phyloP scores from a whole-genome alignment of 2,113 vertebrate genomes.

The Ovibos moschatus region DNA sequence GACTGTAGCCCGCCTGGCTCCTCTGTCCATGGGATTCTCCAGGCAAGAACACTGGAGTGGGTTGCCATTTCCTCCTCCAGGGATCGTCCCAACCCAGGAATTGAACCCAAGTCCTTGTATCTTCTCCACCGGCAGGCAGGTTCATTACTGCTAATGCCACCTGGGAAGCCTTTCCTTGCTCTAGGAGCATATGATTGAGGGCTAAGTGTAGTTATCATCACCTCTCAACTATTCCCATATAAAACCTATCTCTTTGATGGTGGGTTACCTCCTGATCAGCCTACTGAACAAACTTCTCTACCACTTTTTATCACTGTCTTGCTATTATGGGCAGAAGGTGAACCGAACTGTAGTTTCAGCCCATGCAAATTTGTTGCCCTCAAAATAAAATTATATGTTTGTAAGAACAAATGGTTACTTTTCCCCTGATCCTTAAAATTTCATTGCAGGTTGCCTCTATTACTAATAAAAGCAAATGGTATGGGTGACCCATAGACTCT shows the following conservation, averaged over 20 bases:
- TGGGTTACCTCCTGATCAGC: not conserved
- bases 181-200: not conserved
- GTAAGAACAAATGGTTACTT: not conserved
- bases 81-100: not conserved
- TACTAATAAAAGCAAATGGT: not conserved
- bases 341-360: not conserved
- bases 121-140: not conserved
- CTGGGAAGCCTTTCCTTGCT: not conserved
- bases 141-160: not conserved
- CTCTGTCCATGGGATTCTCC: not conserved
- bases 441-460: not conserved
- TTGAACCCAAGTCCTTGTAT: not conserved
- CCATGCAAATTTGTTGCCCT: not conserved
- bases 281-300: not conserved
- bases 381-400: not conserved
- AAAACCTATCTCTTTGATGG: not conserved
- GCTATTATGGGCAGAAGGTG: not conserved
- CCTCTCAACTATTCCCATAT: not conserved
- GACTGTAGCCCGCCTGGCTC: not conserved
- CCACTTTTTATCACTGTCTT: not conserved
- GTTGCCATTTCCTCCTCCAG: not conserved
- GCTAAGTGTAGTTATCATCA: not conserved
- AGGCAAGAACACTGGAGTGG: not conserved
- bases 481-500: not conserved
- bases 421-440: not conserved